phyloP scores from a whole-genome alignment of 1,140 invertebrate species.

The Drosophila rufa region DNA sequence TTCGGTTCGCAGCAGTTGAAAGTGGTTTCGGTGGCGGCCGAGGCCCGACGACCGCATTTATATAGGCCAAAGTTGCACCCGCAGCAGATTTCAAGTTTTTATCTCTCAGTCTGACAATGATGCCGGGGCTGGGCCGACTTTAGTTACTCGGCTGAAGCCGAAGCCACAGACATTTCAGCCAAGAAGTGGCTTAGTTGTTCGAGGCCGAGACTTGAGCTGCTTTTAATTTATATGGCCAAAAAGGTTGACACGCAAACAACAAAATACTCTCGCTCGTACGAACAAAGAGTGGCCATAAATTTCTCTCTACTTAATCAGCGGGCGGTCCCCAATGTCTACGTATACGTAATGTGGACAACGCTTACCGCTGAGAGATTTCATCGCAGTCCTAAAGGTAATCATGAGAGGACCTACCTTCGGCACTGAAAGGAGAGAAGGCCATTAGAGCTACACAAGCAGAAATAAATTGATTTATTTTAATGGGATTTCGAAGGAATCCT shows the following conservation, averaged over 20 bases:
- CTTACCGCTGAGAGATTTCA: conserved; percentile 14
- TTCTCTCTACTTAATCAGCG: conserved; percentile 57
- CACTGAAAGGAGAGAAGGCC: not conserved
- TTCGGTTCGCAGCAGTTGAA: conserved; percentile 57
- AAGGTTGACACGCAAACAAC: conserved; percentile 51
- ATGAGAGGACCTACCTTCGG: conserved; percentile 1
- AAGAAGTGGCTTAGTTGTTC: conserved; percentile 75
- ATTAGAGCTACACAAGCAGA: not conserved
- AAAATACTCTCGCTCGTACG: conserved; percentile 11
- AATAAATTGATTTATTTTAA: not conserved
- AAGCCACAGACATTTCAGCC: conserved; percentile 73
- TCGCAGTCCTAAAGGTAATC: conserved; percentile 20
- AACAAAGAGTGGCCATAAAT: conserved; percentile 62
- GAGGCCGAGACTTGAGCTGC: conserved; percentile 60
- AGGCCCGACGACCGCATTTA: conserved; percentile 49
- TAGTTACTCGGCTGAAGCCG: conserved; percentile 41
- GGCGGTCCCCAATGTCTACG: conserved; percentile 23
- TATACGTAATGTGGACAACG: conserved; percentile 62
- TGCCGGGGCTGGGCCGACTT: conserved; percentile 41
- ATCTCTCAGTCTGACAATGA: conserved; percentile 66
- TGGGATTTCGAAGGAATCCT: too few species aligned
- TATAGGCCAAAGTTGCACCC: conserved; percentile 72
- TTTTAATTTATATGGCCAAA: conserved; percentile 78
- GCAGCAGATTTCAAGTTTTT: conserved; percentile 77
- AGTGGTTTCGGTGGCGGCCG: conserved; percentile 48